Base-by-base conservation (phyloP, 53 echinoderm and acorn worm genomes). In the Holothuria scabra region DNA sequence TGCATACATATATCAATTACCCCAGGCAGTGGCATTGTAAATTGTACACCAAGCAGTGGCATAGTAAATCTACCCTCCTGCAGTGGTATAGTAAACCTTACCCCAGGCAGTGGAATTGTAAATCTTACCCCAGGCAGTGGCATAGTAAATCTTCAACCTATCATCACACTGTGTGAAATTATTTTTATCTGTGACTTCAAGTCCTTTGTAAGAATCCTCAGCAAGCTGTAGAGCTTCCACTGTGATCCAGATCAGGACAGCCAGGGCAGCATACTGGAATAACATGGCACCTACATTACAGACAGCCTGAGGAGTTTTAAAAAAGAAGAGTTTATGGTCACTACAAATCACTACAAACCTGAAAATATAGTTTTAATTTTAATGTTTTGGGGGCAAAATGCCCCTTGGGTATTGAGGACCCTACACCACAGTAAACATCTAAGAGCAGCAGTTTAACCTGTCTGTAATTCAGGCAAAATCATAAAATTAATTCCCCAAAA, bases 191-290 rank as follows among this genome's bases (percentile, higher is more conserved):
- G 41, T 91, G 5, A 48, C n/a, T 9, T 81, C 38, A 24, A 91
- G 70, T 32, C 90, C 88, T 24, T 74, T 46, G 22, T 44, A 82
- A 21, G 88, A 82, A 52, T 93, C 88, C 18, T 71, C 41, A 1
- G 88, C 71, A 2, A 93, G 86, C 60, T 93, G 88, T 12, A 88
- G 33, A 16, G 75, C 35, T 49, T 93, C 93, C 58, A 93, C 68
- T 23, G 84, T 67, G 0, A 88, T 76, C 93, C 93, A 93, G 11
- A 74, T 32, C 34, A 93, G 55, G 8, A 82, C 67, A 20, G 86
- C 86, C 11, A 91, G 84, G 33, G 74, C 80, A 59, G 85, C 76
- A 41, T 82, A 88, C 21, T 93, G 93, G 24, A 93, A 75, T 2
- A 34, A 4, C 10, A 84, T 89, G 0, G 86, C 92, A 66, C 33